phyloP scores from a whole-genome alignment of 2,797 vertebrate genomes.

The Benthosema pterotum region DNA sequence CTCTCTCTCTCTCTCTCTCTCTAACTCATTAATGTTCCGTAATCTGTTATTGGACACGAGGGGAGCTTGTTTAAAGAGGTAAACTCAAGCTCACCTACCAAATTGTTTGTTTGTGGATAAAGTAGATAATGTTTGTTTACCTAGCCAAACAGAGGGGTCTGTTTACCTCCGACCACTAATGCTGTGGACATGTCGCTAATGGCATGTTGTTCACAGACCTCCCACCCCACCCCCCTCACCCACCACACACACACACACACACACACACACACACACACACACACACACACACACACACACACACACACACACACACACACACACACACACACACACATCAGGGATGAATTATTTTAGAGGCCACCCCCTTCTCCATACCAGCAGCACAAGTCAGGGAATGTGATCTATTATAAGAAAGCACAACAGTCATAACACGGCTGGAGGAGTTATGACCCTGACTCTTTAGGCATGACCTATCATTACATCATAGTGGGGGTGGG shows the following conservation, averaged over 20 bases:
- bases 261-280: background rate
- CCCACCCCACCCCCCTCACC: too few species aligned
- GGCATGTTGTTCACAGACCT: conserved; percentile 49
- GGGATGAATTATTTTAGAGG: too few species aligned
- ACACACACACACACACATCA: background rate
- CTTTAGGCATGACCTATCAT: conserved; percentile 20
- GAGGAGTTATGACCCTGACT: conserved; percentile 15
- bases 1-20: conserved; percentile 7
- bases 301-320: conserved; percentile 30
- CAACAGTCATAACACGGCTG: conserved; percentile 19
- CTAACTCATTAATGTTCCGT: conserved; percentile 25
- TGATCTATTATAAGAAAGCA: conserved; percentile 1
- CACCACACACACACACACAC: background rate
- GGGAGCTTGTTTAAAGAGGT: conserved; percentile 60
- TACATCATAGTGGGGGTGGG: conserved; percentile 35
- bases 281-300: conserved; percentile 18
- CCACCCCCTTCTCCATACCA: background rate
- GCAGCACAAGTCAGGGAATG: background rate
- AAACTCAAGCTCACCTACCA: conserved; percentile 53
- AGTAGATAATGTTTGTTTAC: conserved; percentile 56
- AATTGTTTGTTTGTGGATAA: conserved; percentile 59
- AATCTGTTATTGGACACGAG: conserved; percentile 62
- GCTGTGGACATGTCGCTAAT: conserved; percentile 66
- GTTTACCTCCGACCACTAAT: conserved; percentile 46
- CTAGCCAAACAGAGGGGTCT: conserved; percentile 39